These are phyloP conservation scores for Drosophila percnosoma DNA, from an alignment of 2,888 invertebrate genomes.

Conservation along the genomic window DNA sequence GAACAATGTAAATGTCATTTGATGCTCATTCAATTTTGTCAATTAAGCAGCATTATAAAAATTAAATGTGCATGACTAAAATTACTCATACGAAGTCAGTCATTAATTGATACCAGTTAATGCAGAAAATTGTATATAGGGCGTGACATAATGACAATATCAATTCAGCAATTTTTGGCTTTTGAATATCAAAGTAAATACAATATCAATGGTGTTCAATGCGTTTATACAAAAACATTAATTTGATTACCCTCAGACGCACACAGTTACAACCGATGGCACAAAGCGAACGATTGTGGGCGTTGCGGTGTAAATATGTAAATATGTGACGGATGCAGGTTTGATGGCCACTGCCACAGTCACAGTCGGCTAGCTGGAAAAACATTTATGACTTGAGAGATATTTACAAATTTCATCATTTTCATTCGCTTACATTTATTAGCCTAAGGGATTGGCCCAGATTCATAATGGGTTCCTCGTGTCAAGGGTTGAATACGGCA, in stretches of 20 bases:
- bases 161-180: constrained; percentile 41
- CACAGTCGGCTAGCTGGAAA: constrained; percentile 36
- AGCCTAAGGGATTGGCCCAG: constrained; percentile 31
- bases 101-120: constrained; percentile 33
- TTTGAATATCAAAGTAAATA: constrained; percentile 48
- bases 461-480: constrained; percentile 65
- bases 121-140: constrained; percentile 6
- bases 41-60: constrained; percentile 31
- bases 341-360: constrained; percentile 20
- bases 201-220: constrained; percentile 48
- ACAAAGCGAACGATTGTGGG: constrained; percentile 33
- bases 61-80: constrained; percentile 46
- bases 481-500: constrained; percentile 61
- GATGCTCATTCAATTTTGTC: constrained; percentile 13
- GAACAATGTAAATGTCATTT: constrained; percentile 21
- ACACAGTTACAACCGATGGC: neutral
- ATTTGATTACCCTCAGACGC: constrained; percentile 56
- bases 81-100: constrained; percentile 16
- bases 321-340: constrained; percentile 6
- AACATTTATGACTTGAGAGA: constrained; percentile 72
- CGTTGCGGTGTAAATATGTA: neutral
- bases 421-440: constrained; percentile 37
- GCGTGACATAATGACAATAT: constrained; percentile 54
- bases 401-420: constrained; percentile 64
- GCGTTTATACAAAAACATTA: constrained; percentile 55